These are phyloP conservation scores for Gryllus bimaculatus DNA, from an alignment of 1,140 invertebrate genomes.

Conservation along the genomic window DNA sequence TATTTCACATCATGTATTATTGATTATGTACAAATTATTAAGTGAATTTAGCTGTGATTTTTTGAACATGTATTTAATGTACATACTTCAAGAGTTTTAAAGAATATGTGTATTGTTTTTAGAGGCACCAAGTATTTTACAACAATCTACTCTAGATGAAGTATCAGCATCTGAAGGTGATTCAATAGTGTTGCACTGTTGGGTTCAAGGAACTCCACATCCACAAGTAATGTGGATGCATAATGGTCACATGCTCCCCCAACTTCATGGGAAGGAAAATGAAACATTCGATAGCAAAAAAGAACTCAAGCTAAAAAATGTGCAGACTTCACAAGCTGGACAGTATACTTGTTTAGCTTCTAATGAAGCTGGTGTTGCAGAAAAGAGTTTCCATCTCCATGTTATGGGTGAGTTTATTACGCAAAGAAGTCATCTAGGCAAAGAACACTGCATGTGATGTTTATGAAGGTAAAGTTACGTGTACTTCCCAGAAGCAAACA, in stretches of 20 bases:
- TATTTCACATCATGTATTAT: too few relatives aligned
- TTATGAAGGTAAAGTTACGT: too few relatives aligned
- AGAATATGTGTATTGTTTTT: neutral
- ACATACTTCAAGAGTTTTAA: too few relatives aligned
- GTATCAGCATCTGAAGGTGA: conserved; percentile 18
- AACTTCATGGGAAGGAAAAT: neutral
- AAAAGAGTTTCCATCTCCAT: conserved; percentile 25
- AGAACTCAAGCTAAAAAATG: neutral
- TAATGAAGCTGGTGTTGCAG: conserved; percentile 28
- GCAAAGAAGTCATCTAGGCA: neutral
- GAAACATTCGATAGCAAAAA: neutral
- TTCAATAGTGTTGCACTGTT: conserved; percentile 17
- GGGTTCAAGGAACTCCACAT: conserved; percentile 17
- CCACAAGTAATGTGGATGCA: conserved; percentile 24
- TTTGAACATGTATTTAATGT: too few relatives aligned
- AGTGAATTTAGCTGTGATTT: too few relatives aligned
- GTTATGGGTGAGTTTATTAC: conserved; percentile 22
- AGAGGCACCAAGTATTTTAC: conserved; percentile 24
- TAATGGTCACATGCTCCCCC: conserved; percentile 23
- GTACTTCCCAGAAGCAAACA: too few relatives aligned
- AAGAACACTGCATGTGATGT: too few relatives aligned
- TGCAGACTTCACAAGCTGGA: conserved; percentile 20
- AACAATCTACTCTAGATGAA: conserved; percentile 20
- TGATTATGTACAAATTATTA: too few relatives aligned
- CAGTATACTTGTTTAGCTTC: conserved; percentile 28